phyloP scores from a whole-genome alignment of 2,113 vertebrate genomes.

The Proterorhinus semilunaris region DNA sequence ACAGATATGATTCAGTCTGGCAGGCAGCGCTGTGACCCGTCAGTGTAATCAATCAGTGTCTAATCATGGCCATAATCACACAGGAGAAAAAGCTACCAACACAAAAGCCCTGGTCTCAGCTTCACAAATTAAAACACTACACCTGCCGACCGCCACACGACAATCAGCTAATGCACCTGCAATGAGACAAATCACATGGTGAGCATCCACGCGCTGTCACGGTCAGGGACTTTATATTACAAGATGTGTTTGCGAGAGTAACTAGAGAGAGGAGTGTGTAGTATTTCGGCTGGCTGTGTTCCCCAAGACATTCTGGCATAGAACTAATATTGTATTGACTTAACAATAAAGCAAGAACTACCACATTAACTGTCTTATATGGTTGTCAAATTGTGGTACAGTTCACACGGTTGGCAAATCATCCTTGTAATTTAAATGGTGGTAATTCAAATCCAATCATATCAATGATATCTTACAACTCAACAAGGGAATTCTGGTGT shows the following conservation, averaged over 20 bases:
- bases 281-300: background rate
- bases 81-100: constrained; percentile 34
- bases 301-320: background rate
- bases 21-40: constrained; percentile 49
- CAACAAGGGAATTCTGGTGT: too few species aligned
- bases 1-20: constrained; percentile 39
- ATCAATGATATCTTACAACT: too few species aligned
- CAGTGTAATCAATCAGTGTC: constrained; percentile 61
- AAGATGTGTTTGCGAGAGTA: background rate
- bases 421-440: too few species aligned
- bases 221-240: background rate
- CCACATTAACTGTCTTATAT: background rate
- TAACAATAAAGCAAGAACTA: background rate
- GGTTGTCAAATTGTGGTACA: background rate
- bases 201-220: background rate
- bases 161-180: constrained; percentile 5
- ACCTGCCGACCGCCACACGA: background rate
- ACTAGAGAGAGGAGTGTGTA: background rate
- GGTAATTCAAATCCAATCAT: too few species aligned
- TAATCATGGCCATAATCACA: constrained; percentile 52
- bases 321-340: background rate
- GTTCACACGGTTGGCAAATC: background rate
- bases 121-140: background rate
- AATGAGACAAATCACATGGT: background rate
- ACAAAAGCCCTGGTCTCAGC: background rate